Conservation (phyloP, 2,797 vertebrate genomes). For the Neosilurus mollespiculum region DNA sequence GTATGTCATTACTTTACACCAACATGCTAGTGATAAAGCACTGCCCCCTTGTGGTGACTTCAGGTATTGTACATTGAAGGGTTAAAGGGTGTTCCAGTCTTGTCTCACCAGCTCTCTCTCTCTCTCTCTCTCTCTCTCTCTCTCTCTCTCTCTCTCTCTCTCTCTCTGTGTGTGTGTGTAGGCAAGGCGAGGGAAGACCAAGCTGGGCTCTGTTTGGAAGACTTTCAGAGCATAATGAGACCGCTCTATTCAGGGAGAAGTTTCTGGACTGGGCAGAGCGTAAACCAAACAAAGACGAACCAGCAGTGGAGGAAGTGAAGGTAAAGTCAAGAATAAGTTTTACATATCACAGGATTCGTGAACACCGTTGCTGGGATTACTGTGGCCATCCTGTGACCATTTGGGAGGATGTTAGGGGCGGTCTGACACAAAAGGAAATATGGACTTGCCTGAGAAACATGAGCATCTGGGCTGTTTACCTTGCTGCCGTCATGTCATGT, state of each 20-base stretch:
- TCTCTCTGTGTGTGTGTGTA: slow-evolving; percentile 54
- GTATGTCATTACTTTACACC: not conserved
- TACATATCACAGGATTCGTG: no score
- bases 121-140: no score
- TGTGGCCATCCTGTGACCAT: no score
- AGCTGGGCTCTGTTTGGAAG: slow-evolving; percentile 79
- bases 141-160: no score
- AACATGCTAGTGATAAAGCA: slow-evolving; percentile 38
- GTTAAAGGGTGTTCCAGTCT: not conserved
- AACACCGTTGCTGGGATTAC: no score
- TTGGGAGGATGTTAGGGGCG: no score
- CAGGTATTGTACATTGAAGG: not conserved
- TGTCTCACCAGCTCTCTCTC: not conserved
- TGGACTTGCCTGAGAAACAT: no score
- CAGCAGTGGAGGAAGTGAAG: slow-evolving; percentile 70
- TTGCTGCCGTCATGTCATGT: no score
- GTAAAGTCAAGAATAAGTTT: slow-evolving; percentile 47
- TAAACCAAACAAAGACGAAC: slow-evolving; percentile 69
- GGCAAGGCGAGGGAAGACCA: slow-evolving; percentile 74
- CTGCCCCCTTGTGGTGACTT: slow-evolving; percentile 60
- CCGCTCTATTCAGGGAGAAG: slow-evolving; percentile 80
- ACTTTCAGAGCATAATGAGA: slow-evolving; percentile 82
- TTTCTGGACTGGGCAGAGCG: slow-evolving; percentile 81
- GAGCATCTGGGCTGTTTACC: no score
- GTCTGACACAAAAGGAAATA: no score